Base-by-base conservation (phyloP, 2,113 vertebrate genomes). In the Gymnarchus niloticus region DNA sequence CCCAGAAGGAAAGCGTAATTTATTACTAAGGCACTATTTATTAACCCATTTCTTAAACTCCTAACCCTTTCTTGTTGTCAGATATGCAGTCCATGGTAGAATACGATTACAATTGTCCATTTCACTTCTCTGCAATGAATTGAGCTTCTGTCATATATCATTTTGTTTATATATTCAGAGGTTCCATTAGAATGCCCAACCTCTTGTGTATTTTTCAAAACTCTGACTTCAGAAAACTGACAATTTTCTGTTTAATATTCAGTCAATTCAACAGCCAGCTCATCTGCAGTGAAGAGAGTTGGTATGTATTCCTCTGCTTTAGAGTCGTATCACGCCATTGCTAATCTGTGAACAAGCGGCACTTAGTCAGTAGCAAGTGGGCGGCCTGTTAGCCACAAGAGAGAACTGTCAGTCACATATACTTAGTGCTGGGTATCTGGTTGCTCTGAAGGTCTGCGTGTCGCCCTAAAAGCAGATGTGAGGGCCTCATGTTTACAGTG, bases 401-500 rank as follows among this genome's bases (percentile, higher is more conserved):
- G 80, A 28, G 33, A 52, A n/a, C 25, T 49, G 37, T 52, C 48
- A 77, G 19, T 78, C 23, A 37, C 44, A 25, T 78, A 23, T n/a
- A 48, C 44, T 78, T 19, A 78, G 44, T 52, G n/a, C 85, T 56
- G 83, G 84, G 86, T 87, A 82, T 56, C 84, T 80, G 54, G 81
- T 25, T 56, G 44, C 83, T 85, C 49, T 82, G 84, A 87, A 84
- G 88, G 89, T 91, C 87, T 57, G 83, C 84, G 90, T 86, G 88
- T 86, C 44, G 88, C 61, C 44, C 89, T 86, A 56, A 88, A 78
- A 83, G 86, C 89, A 92, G 92, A 91, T 89, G 88, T 56, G 76
- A 88, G 87, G 89, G 89, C 90, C 89, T 88, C 88, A 89, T 92
- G 92, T 94, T 93, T 93, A 92, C 92, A 90, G 90, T 92, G 91